phyloP scores from a whole-genome alignment of 2,888 invertebrate genomes.

The Polietes domitor region DNA sequence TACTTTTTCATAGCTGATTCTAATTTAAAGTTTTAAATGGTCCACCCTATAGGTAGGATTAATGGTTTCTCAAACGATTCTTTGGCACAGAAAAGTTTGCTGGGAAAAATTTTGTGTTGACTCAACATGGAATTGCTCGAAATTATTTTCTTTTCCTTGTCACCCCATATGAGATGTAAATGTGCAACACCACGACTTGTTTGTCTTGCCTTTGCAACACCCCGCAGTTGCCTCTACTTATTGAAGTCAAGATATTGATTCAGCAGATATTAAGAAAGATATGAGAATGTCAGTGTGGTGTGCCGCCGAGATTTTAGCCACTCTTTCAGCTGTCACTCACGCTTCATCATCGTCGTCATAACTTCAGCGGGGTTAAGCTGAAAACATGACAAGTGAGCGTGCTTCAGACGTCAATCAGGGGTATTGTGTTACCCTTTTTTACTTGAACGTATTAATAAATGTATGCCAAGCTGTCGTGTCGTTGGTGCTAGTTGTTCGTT shows the following conservation, averaged over 20 bases:
- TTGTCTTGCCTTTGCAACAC: neutral
- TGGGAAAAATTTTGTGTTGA: no score
- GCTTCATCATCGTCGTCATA: slow-evolving; percentile 20
- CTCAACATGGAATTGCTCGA: no score
- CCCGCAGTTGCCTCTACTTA: no score
- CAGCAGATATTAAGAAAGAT: neutral
- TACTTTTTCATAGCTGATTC: no score
- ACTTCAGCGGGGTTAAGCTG: slow-evolving; percentile 26
- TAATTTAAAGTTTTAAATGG: no score
- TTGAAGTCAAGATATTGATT: neutral
- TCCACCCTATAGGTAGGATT: no score
- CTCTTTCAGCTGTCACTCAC: slow-evolving; percentile 59
- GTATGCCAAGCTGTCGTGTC: neutral
- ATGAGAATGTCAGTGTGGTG: neutral
- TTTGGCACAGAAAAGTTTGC: no score
- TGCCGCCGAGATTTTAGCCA: slow-evolving; percentile 12
- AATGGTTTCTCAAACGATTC: no score
- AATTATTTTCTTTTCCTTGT: no score
- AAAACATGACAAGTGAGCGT: slow-evolving; percentile 54
- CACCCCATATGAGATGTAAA: neutral
- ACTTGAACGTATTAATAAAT: slow-evolving; percentile 26
- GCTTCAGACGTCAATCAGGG: slow-evolving; percentile 54
- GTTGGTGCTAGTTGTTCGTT: neutral
- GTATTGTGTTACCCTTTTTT: slow-evolving; percentile 40
- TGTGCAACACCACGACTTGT: slow-evolving; percentile 1